A percentile compares a stretch with the other conserved stretches of the same genome.
These are phyloP conservation scores for Cyclophora albipunctata DNA, from an alignment of 2,888 invertebrate genomes.

Conservation along the genomic window DNA sequence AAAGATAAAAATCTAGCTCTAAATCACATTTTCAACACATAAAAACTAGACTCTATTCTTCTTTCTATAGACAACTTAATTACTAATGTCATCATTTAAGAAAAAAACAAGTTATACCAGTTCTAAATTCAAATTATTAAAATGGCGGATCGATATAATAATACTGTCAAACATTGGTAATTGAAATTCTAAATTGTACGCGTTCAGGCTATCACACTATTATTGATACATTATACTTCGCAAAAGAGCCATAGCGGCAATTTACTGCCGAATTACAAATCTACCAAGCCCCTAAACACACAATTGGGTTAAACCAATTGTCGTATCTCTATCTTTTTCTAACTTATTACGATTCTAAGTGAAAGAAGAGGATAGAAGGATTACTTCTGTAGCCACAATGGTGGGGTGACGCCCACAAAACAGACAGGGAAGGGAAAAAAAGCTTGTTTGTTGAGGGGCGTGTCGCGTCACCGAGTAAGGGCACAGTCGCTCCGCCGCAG, in stretches of 20 bases:
- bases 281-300: conserved; percentile 65
- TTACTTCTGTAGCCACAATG: conserved; percentile 25
- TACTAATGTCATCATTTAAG: conserved; percentile 32
- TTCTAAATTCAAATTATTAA: conserved; percentile 14
- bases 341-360: background rate
- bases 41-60: too few relatives aligned
- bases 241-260: conserved; percentile 65
- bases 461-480: conserved; percentile 37
- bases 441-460: conserved; percentile 66
- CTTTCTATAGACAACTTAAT: conserved; percentile 25
- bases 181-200: conserved; percentile 61
- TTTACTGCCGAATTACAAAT: conserved; percentile 75
- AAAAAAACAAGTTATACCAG: conserved; percentile 26
- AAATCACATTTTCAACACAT: too few relatives aligned
- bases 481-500: conserved; percentile 58
- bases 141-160: conserved; percentile 70
- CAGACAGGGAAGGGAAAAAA: conserved; percentile 51
- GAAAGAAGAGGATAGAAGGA: conserved; percentile 25
- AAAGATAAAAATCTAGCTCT: too few relatives aligned
- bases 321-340: conserved; percentile 33
- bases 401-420: conserved; percentile 55
- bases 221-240: conserved; percentile 72
- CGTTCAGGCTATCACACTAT: conserved; percentile 44
- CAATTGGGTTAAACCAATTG: conserved; percentile 69
- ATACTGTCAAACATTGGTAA: conserved; percentile 68